Conservation (phyloP, 2,888 invertebrate species). For the Agriopis leucophaearia region DNA sequence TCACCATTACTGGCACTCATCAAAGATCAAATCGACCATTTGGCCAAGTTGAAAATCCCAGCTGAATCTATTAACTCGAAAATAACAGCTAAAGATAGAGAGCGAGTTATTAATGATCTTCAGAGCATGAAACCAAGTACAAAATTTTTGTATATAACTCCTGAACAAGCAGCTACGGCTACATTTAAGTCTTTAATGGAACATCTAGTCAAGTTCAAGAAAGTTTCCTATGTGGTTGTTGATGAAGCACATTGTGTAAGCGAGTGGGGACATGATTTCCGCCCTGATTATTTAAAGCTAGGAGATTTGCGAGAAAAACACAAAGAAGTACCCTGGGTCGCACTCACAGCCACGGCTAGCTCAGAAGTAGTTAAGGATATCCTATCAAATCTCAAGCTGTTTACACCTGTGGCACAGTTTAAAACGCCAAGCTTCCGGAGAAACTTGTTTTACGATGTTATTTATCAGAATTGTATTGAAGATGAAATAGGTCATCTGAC, state of each 20-base stretch:
- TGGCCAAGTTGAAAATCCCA: constrained; percentile 91
- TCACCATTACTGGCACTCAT: constrained; percentile 98
- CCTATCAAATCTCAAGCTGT: constrained; percentile 89
- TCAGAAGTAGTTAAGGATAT: constrained; percentile 94
- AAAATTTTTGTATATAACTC: constrained; percentile 97
- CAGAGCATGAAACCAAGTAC: constrained; percentile 90
- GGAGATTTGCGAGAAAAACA: constrained; percentile 87
- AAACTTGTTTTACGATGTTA: constrained; percentile 98
- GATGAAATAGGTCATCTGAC: constrained; percentile 94
- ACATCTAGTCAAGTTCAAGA: constrained; percentile 90
- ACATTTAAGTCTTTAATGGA: constrained; percentile 90
- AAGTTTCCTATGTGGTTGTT: constrained; percentile 95
- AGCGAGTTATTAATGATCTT: constrained; percentile 92
- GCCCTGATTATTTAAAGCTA: constrained; percentile 97
- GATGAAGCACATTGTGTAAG: constrained; percentile 99
- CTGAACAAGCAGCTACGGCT: constrained; percentile 96
- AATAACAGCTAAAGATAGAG: constrained; percentile 91
- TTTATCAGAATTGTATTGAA: constrained; percentile 93
- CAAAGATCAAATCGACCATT: constrained; percentile 97
- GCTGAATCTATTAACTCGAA: constrained; percentile 98
- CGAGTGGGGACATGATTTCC: constrained; percentile 99
- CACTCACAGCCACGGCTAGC: constrained; percentile 97
- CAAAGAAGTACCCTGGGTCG: constrained; percentile 93
- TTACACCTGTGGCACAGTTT: constrained; percentile 90
- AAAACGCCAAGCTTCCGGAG: constrained; percentile 95